Evolutionary conservation across 2,797 vertebrate genomes (phyloP).

Genomic region (Dipus sagitta): DNA sequence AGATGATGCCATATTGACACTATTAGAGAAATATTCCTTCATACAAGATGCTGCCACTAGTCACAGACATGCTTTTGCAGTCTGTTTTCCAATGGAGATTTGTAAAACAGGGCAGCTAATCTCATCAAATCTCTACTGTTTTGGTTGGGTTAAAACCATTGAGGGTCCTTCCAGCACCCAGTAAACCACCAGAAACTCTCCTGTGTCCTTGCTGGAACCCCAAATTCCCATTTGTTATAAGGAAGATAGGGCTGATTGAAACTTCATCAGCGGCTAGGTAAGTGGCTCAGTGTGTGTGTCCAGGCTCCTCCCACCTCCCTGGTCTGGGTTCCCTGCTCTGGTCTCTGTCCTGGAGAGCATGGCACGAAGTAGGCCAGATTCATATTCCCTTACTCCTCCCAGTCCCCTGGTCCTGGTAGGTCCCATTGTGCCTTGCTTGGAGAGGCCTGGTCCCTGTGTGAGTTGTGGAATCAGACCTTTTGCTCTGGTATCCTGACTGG

Average conservation of each 20-base stretch:
- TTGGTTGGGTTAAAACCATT: not conserved
- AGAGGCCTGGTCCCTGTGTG: too few relatives aligned
- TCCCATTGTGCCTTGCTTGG: too few relatives aligned
- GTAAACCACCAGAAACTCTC: not conserved
- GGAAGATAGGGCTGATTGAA: not conserved
- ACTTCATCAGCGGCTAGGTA: not conserved
- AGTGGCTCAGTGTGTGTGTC: not conserved
- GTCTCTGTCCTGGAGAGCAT: too few relatives aligned
- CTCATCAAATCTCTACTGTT: not conserved
- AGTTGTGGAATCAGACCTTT: too few relatives aligned
- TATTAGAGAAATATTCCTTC: not conserved
- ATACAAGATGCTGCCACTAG: not conserved
- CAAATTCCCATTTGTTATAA: not conserved
- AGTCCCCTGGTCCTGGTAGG: too few relatives aligned
- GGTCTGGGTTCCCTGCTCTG: too few relatives aligned
- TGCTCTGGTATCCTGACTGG: too few relatives aligned
- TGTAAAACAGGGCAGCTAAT: not conserved
- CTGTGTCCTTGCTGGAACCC: not conserved
- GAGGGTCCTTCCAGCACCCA: not conserved
- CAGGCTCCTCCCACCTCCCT: too few relatives aligned
- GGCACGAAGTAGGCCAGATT: too few relatives aligned
- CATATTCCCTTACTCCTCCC: too few relatives aligned
- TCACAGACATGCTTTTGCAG: not conserved
- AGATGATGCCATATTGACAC: not conserved
- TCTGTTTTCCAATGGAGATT: not conserved